Percentiles rank a stretch among this genome's conserved stretches.
Evolutionary conservation across 2,888 invertebrate genomes (phyloP).

Genomic region (Polymixis lichenea): DNA sequence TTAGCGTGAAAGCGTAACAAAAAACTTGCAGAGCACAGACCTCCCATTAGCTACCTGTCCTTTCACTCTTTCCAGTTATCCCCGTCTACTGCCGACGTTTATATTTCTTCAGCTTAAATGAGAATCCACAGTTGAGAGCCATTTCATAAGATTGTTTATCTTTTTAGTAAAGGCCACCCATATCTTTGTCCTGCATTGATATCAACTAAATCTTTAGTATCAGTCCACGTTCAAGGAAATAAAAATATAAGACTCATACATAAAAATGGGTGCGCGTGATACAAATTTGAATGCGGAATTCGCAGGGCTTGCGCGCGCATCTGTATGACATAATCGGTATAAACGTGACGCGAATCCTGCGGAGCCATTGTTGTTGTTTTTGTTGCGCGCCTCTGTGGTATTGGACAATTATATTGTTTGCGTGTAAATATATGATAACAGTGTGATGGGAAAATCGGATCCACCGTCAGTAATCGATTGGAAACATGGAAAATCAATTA

Average conservation of each 20-base stretch:
- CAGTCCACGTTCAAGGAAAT: conserved; percentile 67
- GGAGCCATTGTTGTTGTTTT: conserved; percentile 53
- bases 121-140: no score
- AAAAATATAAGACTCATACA: conserved; percentile 41
- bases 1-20: no score
- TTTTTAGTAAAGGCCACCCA: conserved; percentile 6
- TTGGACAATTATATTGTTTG: conserved; percentile 41
- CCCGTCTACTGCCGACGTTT: no score
- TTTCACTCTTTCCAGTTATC: background rate
- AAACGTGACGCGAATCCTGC: conserved; percentile 63
- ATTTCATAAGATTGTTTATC: background rate
- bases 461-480: background rate
- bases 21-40: background rate
- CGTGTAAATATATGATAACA: conserved; percentile 42
- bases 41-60: no score
- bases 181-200: conserved; percentile 32
- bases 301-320: conserved; percentile 60
- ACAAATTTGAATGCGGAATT: conserved; percentile 64
- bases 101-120: background rate
- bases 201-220: conserved; percentile 45
- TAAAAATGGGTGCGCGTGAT: conserved; percentile 59
- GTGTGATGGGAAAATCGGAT: conserved; percentile 5
- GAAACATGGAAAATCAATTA: conserved; percentile 5
- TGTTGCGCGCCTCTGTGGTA: conserved; percentile 55
- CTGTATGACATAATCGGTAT: conserved; percentile 59